Evolutionary conservation across 2,888 invertebrate species (phyloP), one percentile per base, ranked within the genome.

Genomic region (Dryocosmus kuriphilus): DNA sequence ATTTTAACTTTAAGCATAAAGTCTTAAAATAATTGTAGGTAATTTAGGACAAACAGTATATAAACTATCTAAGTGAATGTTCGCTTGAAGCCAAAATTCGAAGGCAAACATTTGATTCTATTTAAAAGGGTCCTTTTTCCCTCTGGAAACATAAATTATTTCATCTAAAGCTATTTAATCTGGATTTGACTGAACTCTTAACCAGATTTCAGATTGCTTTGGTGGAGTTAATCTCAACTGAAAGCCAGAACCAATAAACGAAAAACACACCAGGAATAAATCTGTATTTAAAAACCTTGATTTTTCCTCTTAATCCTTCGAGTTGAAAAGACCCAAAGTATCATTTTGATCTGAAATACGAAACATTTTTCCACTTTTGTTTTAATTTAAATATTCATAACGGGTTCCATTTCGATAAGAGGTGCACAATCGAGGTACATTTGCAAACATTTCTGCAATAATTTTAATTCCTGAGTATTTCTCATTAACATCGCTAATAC

Each of bases 101-200:
- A n/a, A n/a, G n/a, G n/a, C n/a, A n/a, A n/a, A n/a, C n/a, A 1
- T 41, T 46, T 16, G 4, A 24, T 46, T 3, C 9, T 5, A 0
- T 9, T 65, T 19, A 27, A 30, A 38, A 9, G 9, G 7, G 27
- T 16, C 9, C 8, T 19, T 16, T 8, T 27, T 46, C 14, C 19
- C 27, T 67, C 8, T 67, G 27, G 7, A 67, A 27, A 41, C 6
- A 41, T 67, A 38, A 67, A 67, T 41, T 46, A 46, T 67, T 46
- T 27, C 24, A 27, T 46, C 27, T 9, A 24, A 8, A 67, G 27
- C 41, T 67, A 46, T 19, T 41, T 27, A 67, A 46, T 19, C 38
- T 27, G 27, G 24, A 22, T 27, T 67, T 46, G 67, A 41, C 41
- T 65, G 11, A 19, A 19, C 27, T 38, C 67, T 19, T 16, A 41